Percentiles rank a stretch among this genome's conserved stretches.
Conservation (phyloP, 2,797 vertebrate genomes). For the Gymnoscopelus braueri region DNA sequence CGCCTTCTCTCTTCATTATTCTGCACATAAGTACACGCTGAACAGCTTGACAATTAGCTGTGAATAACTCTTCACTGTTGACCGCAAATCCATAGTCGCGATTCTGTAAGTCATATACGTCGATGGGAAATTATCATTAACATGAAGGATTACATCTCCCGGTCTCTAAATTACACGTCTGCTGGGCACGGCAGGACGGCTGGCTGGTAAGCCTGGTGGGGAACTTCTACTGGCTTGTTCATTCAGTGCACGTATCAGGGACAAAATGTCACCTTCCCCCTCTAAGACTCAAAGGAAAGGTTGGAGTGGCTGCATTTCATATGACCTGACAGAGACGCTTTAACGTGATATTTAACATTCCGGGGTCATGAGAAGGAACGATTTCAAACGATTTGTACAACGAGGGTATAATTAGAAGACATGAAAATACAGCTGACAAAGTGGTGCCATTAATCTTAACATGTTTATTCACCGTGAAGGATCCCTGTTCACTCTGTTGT, state of each 20-base stretch:
- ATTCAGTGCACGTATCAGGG: slow-evolving; percentile 14
- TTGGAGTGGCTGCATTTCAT: not conserved
- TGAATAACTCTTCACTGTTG: slow-evolving; percentile 19
- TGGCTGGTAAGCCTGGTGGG: not conserved
- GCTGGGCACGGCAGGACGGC: not conserved
- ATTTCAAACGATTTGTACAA: slow-evolving; percentile 27
- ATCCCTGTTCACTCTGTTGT: slow-evolving; percentile 17
- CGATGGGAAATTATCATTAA: slow-evolving; percentile 47
- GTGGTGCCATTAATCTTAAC: slow-evolving; percentile 33
- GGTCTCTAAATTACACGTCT: slow-evolving; percentile 12
- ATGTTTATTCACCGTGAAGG: slow-evolving; percentile 26
- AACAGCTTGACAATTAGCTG: slow-evolving; percentile 50
- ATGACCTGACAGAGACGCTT: slow-evolving; percentile 8
- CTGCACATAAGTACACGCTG: slow-evolving; percentile 16
- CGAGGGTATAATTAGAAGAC: slow-evolving; percentile 4
- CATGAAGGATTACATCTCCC: slow-evolving; percentile 35
- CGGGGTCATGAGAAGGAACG: slow-evolving; percentile 21
- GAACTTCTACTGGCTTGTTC: not conserved
- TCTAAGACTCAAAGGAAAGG: slow-evolving; percentile 15
- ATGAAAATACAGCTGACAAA: slow-evolving; percentile 20
- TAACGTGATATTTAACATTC: slow-evolving; percentile 9
- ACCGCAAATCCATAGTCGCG: slow-evolving; percentile 2
- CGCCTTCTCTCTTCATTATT: slow-evolving; percentile 22
- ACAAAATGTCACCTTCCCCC: slow-evolving; percentile 17
- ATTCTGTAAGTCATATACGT: slow-evolving; percentile 23